Evolutionary conservation across 2,888 invertebrate genomes (phyloP).

Genomic region (Nymphalis polychloros): DNA sequence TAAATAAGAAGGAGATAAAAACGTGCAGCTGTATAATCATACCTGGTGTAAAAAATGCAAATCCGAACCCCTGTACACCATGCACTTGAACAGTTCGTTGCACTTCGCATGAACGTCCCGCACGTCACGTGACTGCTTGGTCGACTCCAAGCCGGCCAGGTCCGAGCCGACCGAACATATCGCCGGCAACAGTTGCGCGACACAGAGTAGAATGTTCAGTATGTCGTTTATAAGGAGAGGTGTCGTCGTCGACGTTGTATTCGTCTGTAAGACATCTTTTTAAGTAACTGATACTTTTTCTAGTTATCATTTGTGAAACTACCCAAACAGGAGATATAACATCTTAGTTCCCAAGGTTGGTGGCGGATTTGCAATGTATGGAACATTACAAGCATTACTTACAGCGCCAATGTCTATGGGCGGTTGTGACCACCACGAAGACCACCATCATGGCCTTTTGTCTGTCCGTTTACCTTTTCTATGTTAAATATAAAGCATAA

Average conservation of each 20-base stretch:
- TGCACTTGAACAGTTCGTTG: slow-evolving; percentile 87
- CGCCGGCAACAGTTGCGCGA: slow-evolving; percentile 86
- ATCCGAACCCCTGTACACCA: slow-evolving; percentile 88
- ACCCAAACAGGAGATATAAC: not conserved
- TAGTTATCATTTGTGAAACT: too few species aligned
- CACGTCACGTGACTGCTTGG: slow-evolving; percentile 85
- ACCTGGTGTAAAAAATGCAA: slow-evolving; percentile 90
- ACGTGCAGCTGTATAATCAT: slow-evolving; percentile 20
- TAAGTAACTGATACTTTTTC: not conserved
- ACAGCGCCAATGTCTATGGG: too few species aligned
- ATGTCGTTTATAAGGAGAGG: slow-evolving; percentile 85
- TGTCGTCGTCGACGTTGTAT: slow-evolving; percentile 81
- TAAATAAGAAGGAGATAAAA: too few species aligned
- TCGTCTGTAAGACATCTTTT: slow-evolving; percentile 73
- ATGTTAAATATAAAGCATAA: too few species aligned
- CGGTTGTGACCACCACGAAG: too few species aligned
- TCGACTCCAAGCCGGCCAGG: slow-evolving; percentile 82
- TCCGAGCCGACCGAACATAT: slow-evolving; percentile 84
- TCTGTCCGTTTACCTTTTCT: too few species aligned
- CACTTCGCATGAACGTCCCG: slow-evolving; percentile 92
- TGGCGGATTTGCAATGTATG: too few species aligned
- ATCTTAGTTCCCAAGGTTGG: too few species aligned
- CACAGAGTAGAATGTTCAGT: slow-evolving; percentile 88
- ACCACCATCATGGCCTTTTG: too few species aligned
- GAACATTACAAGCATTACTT: too few species aligned